These are phyloP conservation scores for Microctonus hyperodae DNA, from an alignment of 2,888 invertebrate genomes.

Conservation along the genomic window DNA sequence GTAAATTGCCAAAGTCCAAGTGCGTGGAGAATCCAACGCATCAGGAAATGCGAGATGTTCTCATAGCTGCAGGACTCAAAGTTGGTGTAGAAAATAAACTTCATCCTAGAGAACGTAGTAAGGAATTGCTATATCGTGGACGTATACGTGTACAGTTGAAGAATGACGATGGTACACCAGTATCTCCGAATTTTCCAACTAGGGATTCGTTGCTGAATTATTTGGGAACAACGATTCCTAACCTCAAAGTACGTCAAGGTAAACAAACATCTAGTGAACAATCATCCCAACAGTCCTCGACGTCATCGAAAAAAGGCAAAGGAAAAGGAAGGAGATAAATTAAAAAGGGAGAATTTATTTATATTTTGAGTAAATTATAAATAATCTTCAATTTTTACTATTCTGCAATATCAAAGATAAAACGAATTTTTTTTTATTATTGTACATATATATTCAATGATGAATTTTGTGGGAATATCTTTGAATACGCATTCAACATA, in stretches of 20 bases:
- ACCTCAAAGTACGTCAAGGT: slow-evolving; percentile 81
- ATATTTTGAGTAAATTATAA: not conserved
- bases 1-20: slow-evolving; percentile 81
- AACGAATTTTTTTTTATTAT: not conserved
- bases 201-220: slow-evolving; percentile 81
- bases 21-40: slow-evolving; percentile 96
- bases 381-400: not conserved
- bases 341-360: not conserved
- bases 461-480: not conserved
- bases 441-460: not conserved
- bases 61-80: slow-evolving; percentile 81
- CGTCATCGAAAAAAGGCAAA: slow-evolving; percentile 59
- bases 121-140: slow-evolving; percentile 85
- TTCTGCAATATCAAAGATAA: slow-evolving; percentile 1
- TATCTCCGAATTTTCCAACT: slow-evolving; percentile 75
- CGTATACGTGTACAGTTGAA: slow-evolving; percentile 92
- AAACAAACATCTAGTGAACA: slow-evolving; percentile 63
- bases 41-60: slow-evolving; percentile 93
- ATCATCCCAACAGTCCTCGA: slow-evolving; percentile 53
- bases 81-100: slow-evolving; percentile 93
- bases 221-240: slow-evolving; percentile 87
- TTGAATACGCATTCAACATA: not conserved
- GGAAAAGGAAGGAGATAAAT: slow-evolving; percentile 63
- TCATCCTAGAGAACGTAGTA: slow-evolving; percentile 89
- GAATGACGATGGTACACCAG: slow-evolving; percentile 84